These are phyloP conservation scores for Glaucomys volans DNA, from an alignment of 2,113 vertebrate genomes.

Conservation along the genomic window DNA sequence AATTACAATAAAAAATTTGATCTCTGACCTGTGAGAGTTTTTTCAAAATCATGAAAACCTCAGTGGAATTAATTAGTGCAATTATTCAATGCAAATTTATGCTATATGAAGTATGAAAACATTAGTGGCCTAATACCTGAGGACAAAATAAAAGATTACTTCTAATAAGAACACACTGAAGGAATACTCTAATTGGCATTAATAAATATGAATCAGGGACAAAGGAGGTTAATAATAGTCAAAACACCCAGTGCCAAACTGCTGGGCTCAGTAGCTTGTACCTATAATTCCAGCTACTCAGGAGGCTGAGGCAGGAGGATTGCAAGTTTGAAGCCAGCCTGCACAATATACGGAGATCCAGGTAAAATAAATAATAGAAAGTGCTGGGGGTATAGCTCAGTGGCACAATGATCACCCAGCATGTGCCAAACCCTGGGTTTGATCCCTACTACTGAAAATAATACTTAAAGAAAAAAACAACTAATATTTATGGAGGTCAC, in stretches of 20 bases:
- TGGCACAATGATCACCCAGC: not conserved
- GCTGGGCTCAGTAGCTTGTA: no score
- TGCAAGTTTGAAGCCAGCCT: not conserved
- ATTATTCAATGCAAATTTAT: slow-evolving; percentile 21
- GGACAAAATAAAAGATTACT: slow-evolving; percentile 1
- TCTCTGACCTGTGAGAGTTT: not conserved
- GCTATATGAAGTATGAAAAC: slow-evolving; percentile 13
- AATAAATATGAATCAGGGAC: not conserved
- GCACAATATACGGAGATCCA: no score
- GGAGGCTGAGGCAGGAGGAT: not conserved
- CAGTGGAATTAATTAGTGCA: not conserved
- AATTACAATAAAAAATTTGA: slow-evolving; percentile 14
- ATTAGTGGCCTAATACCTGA: not conserved
- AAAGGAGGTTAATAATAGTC: slow-evolving; percentile 32
- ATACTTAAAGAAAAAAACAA: not conserved
- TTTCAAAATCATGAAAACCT: not conserved
- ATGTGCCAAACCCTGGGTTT: not conserved
- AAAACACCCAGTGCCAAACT: not conserved
- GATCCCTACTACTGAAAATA: not conserved
- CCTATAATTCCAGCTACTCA: not conserved
- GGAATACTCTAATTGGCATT: not conserved
- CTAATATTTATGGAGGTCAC: not conserved
- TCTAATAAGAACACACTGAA: slow-evolving; percentile 19
- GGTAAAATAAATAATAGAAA: not conserved
- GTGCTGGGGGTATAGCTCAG: not conserved